These are phyloP conservation scores for Antennarius striatus DNA, from an alignment of 2,113 vertebrate species.

Conservation along the genomic window DNA sequence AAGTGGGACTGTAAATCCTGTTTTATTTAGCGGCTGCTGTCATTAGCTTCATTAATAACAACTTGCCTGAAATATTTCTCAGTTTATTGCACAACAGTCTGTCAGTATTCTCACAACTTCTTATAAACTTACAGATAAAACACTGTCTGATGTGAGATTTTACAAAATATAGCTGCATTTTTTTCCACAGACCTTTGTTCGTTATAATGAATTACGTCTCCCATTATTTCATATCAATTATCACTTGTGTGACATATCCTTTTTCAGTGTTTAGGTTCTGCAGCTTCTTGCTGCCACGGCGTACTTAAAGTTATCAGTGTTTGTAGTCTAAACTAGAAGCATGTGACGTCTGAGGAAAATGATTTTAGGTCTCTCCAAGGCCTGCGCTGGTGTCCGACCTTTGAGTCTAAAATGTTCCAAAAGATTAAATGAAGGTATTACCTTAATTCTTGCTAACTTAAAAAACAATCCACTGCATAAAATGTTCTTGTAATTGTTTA, in stretches of 20 bases:
- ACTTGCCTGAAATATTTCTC: slow-evolving; percentile 7
- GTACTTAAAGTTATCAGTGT: slow-evolving; percentile 75
- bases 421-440: slow-evolving; percentile 5
- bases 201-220: slow-evolving; percentile 43
- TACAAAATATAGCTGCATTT: neutral
- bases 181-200: slow-evolving; percentile 20
- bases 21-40: slow-evolving; percentile 4
- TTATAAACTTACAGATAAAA: slow-evolving; percentile 41
- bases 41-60: slow-evolving; percentile 11
- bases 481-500: slow-evolving; percentile 1
- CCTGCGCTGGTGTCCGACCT: slow-evolving; percentile 41
- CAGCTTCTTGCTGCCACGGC: slow-evolving; percentile 57
- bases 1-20: slow-evolving; percentile 21
- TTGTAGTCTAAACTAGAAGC: slow-evolving; percentile 77
- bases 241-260: slow-evolving; percentile 68
- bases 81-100: slow-evolving; percentile 22
- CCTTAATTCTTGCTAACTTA: neutral
- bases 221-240: slow-evolving; percentile 51
- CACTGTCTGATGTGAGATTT: neutral
- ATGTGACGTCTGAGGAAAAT: slow-evolving; percentile 71
- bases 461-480: neutral
- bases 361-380: slow-evolving; percentile 77
- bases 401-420: slow-evolving; percentile 34
- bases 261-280: slow-evolving; percentile 71
- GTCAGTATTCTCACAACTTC: slow-evolving; percentile 25